phyloP scores from a whole-genome alignment of 2,797 vertebrate species.

The Argyrosomus regius region DNA sequence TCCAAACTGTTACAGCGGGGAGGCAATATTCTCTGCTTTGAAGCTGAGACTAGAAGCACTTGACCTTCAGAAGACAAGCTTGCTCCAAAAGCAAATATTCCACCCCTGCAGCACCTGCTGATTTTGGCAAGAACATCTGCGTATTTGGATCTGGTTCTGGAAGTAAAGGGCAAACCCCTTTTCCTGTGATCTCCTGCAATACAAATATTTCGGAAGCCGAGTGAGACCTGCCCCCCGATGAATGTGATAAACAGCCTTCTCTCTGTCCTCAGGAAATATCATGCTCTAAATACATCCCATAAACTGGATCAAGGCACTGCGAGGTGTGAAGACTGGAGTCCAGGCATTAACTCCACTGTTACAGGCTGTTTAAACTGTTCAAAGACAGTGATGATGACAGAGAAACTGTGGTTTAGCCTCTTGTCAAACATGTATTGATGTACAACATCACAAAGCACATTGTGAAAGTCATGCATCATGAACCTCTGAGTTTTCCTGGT shows the following conservation, averaged over 20 bases:
- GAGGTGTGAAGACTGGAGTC: background rate
- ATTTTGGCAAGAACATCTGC: slow-evolving; percentile 36
- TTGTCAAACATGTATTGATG: background rate
- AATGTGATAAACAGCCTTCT: background rate
- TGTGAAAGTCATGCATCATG: background rate
- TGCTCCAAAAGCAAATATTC: slow-evolving; percentile 13
- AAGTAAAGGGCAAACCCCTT: background rate
- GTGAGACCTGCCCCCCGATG: no score
- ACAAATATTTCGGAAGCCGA: background rate
- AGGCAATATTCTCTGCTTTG: background rate
- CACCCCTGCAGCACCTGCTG: slow-evolving; percentile 26
- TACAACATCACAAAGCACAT: no score
- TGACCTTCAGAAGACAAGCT: slow-evolving; percentile 10
- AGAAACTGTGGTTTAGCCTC: background rate
- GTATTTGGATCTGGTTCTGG: slow-evolving; percentile 6
- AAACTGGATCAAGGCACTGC: background rate
- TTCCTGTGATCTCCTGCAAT: no score
- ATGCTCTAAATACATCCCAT: background rate
- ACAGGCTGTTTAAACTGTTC: background rate
- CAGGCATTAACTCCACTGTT: background rate
- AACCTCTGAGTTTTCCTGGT: background rate
- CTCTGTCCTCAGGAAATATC: background rate
- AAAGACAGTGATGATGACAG: background rate
- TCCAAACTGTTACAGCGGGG: background rate
- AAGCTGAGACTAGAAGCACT: slow-evolving; percentile 17